Conservation (phyloP, 2,888 invertebrate genomes). For the Plagiodera versicolora region DNA sequence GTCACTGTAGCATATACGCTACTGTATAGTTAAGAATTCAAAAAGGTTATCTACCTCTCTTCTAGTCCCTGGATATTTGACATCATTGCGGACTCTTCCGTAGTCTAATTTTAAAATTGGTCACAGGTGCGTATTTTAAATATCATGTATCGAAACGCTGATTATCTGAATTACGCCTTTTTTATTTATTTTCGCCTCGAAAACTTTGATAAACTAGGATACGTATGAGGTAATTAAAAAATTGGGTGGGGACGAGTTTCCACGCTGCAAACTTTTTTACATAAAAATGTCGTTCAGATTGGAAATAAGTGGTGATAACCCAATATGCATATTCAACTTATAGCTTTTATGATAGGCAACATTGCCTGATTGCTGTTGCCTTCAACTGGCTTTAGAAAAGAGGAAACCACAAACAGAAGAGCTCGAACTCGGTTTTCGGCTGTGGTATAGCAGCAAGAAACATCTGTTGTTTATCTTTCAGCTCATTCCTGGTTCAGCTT, state of each 20-base stretch:
- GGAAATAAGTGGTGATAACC: too few relatives aligned
- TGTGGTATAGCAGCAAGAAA: not conserved
- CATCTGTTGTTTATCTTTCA: not conserved
- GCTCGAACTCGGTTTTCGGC: not conserved
- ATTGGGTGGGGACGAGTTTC: too few relatives aligned
- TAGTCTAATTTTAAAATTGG: conserved; percentile 50
- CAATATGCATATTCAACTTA: too few relatives aligned
- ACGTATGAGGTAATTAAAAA: not conserved
- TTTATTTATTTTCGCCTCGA: not conserved
- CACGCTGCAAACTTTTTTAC: not conserved
- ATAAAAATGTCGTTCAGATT: not conserved
- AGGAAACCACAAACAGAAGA: not conserved
- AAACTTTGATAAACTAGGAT: not conserved
- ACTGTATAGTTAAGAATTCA: conserved; percentile 30
- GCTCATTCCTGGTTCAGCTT: not conserved
- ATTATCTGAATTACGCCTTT: conserved; percentile 7
- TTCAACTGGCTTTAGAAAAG: too few relatives aligned
- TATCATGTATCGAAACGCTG: conserved; percentile 24
- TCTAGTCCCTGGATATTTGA: conserved; percentile 41
- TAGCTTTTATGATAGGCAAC: too few relatives aligned
- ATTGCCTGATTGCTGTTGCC: too few relatives aligned
- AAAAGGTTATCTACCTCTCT: conserved; percentile 43
- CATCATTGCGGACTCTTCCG: conserved; percentile 48
- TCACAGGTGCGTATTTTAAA: conserved; percentile 31
- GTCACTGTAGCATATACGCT: conserved; percentile 11